A percentile compares a stretch with the other conserved stretches of the same genome.
Evolutionary conservation across 2,797 vertebrate genomes (phyloP).

Genomic region (Odontamblyopus rebecca): DNA sequence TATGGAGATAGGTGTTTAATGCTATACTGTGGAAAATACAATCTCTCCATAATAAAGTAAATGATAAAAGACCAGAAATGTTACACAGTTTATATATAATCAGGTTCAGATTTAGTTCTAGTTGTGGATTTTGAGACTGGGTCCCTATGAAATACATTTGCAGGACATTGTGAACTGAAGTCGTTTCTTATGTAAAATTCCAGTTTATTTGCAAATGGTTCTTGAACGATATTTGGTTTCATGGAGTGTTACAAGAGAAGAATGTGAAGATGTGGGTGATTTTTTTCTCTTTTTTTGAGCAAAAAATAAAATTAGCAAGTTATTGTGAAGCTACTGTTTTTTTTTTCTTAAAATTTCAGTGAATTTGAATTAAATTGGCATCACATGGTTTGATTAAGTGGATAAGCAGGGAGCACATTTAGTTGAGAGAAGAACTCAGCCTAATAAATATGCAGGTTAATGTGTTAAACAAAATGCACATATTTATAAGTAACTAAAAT

Average conservation of each 20-base stretch:
- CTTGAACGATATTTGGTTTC: constrained; percentile 45
- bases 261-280: constrained; percentile 64
- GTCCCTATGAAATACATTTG: constrained; percentile 8
- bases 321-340: constrained; percentile 39
- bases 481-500: too few relatives aligned
- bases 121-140: constrained; percentile 33
- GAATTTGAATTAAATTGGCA: neutral
- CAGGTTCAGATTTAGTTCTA: constrained; percentile 17
- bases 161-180: constrained; percentile 21
- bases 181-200: constrained; percentile 56
- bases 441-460: too few relatives aligned
- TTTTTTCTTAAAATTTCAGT: neutral
- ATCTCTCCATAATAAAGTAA: neutral
- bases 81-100: neutral
- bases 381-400: too few relatives aligned
- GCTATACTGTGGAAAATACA: neutral
- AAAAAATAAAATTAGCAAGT: constrained; percentile 72
- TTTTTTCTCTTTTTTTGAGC: constrained; percentile 58
- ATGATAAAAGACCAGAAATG: neutral
- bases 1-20: neutral
- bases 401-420: too few relatives aligned
- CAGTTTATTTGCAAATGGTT: constrained; percentile 51
- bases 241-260: constrained; percentile 57
- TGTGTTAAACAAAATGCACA: too few relatives aligned
- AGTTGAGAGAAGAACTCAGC: too few relatives aligned